Conservation (phyloP, 1,140 invertebrate genomes). For the Drosophila ambigua region DNA sequence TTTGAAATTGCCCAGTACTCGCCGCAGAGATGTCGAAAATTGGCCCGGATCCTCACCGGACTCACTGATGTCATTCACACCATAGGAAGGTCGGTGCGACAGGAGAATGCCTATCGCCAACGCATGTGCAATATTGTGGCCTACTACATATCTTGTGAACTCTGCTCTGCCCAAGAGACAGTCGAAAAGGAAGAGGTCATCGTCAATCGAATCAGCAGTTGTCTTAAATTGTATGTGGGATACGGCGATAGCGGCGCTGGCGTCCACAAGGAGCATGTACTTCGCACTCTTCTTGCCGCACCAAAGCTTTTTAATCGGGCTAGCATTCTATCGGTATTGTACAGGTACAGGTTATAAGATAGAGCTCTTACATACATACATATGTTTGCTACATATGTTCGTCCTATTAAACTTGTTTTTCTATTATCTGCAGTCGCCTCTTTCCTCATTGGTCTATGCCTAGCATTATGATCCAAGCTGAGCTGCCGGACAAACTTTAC, state of each 20-base stretch:
- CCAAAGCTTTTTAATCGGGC: slow-evolving; percentile 64
- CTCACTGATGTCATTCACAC: slow-evolving; percentile 58
- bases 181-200: slow-evolving; percentile 51
- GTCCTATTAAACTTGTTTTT: background rate
- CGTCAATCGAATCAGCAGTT: slow-evolving; percentile 57
- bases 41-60: slow-evolving; percentile 44
- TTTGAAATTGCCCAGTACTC: slow-evolving; percentile 54
- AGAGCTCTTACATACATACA: background rate
- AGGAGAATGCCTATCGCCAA: slow-evolving; percentile 35
- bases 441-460: slow-evolving; percentile 61
- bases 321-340: slow-evolving; percentile 60
- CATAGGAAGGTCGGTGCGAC: slow-evolving; percentile 23
- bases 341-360: slow-evolving; percentile 41
- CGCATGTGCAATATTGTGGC: slow-evolving; percentile 69
- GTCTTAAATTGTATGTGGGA: slow-evolving; percentile 54
- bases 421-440: slow-evolving; percentile 40
- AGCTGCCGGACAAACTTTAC: slow-evolving; percentile 67
- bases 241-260: slow-evolving; percentile 20
- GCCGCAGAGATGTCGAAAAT: slow-evolving; percentile 42
- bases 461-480: slow-evolving; percentile 44
- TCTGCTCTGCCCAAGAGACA: slow-evolving; percentile 53
- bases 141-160: slow-evolving; percentile 68
- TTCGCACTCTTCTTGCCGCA: slow-evolving; percentile 62
- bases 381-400: background rate
- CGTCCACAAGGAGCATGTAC: slow-evolving; percentile 50